Conservation (phyloP, 1,140 invertebrate species). For the Drosophila rufa region DNA sequence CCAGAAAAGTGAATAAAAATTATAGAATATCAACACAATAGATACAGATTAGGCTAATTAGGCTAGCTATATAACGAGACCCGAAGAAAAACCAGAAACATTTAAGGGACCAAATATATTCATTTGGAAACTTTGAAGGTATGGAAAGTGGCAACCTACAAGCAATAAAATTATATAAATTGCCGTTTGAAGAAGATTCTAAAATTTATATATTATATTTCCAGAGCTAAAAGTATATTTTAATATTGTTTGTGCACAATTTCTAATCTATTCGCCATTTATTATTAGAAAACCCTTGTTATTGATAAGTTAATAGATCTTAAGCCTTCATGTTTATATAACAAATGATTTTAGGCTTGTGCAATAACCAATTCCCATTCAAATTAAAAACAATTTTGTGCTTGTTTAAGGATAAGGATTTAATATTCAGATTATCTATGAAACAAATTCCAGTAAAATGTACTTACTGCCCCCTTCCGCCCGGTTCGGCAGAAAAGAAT, state of each 20-base stretch:
- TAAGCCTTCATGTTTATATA: not conserved
- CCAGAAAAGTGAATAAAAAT: not conserved
- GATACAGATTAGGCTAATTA: not conserved
- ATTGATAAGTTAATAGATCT: too few relatives aligned
- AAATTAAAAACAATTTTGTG: too few relatives aligned
- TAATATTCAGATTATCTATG: too few relatives aligned
- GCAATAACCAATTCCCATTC: not conserved
- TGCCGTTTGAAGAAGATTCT: too few relatives aligned
- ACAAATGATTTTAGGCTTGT: not conserved
- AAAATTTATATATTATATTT: too few relatives aligned
- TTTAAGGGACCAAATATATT: not conserved
- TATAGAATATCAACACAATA: not conserved
- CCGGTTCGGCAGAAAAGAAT: conserved; percentile 17
- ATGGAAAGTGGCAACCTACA: too few relatives aligned
- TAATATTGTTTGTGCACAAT: too few relatives aligned
- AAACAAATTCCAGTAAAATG: not conserved
- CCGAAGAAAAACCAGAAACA: not conserved
- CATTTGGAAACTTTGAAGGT: not conserved
- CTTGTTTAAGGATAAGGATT: not conserved
- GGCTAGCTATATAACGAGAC: not conserved
- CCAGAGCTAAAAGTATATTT: too few relatives aligned
- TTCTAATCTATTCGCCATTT: too few relatives aligned
- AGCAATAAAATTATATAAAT: too few relatives aligned
- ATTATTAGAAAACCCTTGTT: too few relatives aligned
- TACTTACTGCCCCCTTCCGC: not conserved